Evolutionary conservation across 1,140 invertebrate species (phyloP), one percentile per base, ranked within the genome.

Genomic region (Drosophila azteca): DNA sequence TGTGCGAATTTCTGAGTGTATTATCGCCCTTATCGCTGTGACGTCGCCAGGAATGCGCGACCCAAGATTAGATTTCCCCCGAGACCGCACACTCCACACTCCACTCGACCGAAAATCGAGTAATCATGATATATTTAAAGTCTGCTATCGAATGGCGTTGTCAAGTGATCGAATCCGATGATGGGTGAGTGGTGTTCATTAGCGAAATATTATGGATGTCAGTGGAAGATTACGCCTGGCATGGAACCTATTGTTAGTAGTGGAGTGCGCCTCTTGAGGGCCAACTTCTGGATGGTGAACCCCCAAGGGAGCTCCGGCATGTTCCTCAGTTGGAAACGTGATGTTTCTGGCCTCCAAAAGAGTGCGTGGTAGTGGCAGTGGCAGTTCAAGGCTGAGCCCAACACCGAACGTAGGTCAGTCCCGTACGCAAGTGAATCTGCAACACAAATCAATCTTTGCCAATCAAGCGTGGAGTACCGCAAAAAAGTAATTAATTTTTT

Each of bases 31-130:
- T 85, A 74, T 77, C 77, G 39, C 58, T 49, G 81, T 85, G 82
- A 78, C 81, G 82, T 67, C 81, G 78, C 81, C 63, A 71, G 79
- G 67, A 87, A 87, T 85, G 59, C 71, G 51, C 62, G 51, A 17
- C 55, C 22, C 24, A 13, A 8, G 81, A 85, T 85, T 87, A 85
- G 81, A 85, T 76, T 67, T 39, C 35, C 35, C 4, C 35, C 64
- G 62, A 68, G 71, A 70, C 75, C 59, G 4, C 3, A 35, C 31
- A 31, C 29, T 31, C 29, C 29, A 11, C 2, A 3, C 8, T 3
- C 0, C 29, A 31, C 29, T 31, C 29, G 29, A 31, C 7, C 29
- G 26, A 31, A 8, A 0, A 3, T 1, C 31, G 31, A 3, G 0
- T 2, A 11, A 39, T 3, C 3, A 39, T 64, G 31, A 62, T 76